Base-by-base conservation (phyloP, 2,113 vertebrate genomes). In the Mesoclemmys tuberculata region DNA sequence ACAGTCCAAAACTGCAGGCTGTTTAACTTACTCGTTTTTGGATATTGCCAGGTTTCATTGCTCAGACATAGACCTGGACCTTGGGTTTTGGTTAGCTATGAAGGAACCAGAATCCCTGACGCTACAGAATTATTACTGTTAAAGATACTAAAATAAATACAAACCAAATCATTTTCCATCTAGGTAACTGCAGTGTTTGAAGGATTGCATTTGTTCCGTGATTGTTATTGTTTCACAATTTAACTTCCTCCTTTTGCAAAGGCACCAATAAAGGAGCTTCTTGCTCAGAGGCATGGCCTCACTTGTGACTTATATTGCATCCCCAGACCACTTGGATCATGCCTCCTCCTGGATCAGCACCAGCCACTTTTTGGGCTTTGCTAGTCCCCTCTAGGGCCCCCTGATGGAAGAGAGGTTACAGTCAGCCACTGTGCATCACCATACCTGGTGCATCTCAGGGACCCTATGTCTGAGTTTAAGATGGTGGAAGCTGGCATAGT, bases 161-260 rank as follows among this genome's bases (percentile, higher is more conserved):
- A 31, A 86, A 91, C 41, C 38, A 88, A 41, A 2, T n/a, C n/a
- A 1, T 1, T 83, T 93, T 95, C 21, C 55, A 83, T 90, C 51
- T 81, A 89, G 27, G 18, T 27, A 87, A 89, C 83, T 16, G 7
- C n/a, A 74, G 9, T 8, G 7, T 6, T 90, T 88, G 86, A 83
- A 92, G 54, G 31, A 51, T 10, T 80, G 58, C 61, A 54, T 27
- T 6, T 31, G 4, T 38, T 88, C 16, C 71, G 51, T 4, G 9
- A 10, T 49, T 87, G 0, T 21, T 5, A 41, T 48, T 1, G 1
- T 1, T 52, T 2, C 4, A 0, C 1, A 1, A 2, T 13, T 41
- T 48, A 18, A 19, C 54, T 44, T 54, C 4, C 3, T 35, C 79
- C 26, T 84, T 82, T 86, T 21, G 5, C 13, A 81, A 80, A 80